Base-by-base conservation (phyloP, 1,140 invertebrate genomes). In the Hyles euphorbiae region DNA sequence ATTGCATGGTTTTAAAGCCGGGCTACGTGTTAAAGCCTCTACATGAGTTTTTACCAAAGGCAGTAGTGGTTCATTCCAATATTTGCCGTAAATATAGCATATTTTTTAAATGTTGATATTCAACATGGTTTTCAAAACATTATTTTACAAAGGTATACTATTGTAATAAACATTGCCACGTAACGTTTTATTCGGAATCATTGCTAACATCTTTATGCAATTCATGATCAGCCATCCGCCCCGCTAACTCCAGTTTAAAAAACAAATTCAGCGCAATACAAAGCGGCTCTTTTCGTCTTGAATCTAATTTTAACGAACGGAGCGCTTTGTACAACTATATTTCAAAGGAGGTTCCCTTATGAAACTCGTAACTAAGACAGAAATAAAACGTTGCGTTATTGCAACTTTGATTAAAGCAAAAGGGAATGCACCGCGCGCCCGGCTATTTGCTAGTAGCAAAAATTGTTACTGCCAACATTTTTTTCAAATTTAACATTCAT, bases 371-470 rank as follows among this genome's bases (percentile, higher is more conserved):
- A 68, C 64, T 67, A 70, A 78, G 58, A 66, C 54, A 65, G 71
- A 70, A 75, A 78, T 75, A 75, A 74, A 81, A 80, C 65, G 62
- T 64, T 58, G 58, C 65, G 62, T 68, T 79, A 76, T 77, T 78
- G 68, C 76, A 67, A 64, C 49, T 74, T 71, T 71, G 67, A 74
- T 74, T 74, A 74, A 74, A 74, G 57, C 58, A 36, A 52, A 52
- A 51, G 53, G 51, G 12, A 40, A 61, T 62, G 60, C 58, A 64
- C 32, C 36, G 34, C 36, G 40, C 53, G 53, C 53, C 22, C 53
- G 36, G 36, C 36, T 40, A 40, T 40, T 40, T 40, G 36, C 36
- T 40, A 40, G 43, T 22, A 11, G 52, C 45, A 56, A 63, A 53
- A 59, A 68, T 68, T 61, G 22, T 58, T 58, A 53, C 49, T 60